Evolutionary conservation across 2,113 vertebrate genomes (phyloP), one percentile per base, ranked within the genome.

Genomic region (Elephantulus edwardii): DNA sequence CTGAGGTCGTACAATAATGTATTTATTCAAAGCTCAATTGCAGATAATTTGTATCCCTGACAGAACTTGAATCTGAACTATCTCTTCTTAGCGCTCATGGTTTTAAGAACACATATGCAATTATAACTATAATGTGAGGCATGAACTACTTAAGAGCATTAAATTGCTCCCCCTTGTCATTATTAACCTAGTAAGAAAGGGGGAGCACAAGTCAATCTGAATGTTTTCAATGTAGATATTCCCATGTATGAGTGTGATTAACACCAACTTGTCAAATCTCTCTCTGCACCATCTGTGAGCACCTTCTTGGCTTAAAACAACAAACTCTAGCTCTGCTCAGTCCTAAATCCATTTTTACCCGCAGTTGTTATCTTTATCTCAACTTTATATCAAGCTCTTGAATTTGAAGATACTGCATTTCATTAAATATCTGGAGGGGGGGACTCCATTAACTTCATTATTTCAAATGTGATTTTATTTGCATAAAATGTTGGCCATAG

Each of bases 251-350:
- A 94, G 96, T 96, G 97, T 96, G 95, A 98, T 97, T 98, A 97
- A 92, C 98, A 97, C 95, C 79, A 93, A 96, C 96, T 95, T 97
- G 98, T 95, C 96, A 98, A 97, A 97, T 98, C 96, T 97, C 97
- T 97, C 98, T 97, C 97, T 97, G 92, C 95, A 95, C 98, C 98
- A 98, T 98, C 97, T 98, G 98, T 97, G 98, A 97, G 89, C 95
- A 97, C 97, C 96, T 96, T 95, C 95, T 94, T 94, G 95, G 96
- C 97, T 97, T 97, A 96, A 95, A 97, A 96, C 95, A 97, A 97
- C 97, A 97, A 94, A 94, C 38, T 30, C 91, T 54, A 76, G 50
- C 52, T 94, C 96, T 97, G 96, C 94, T 97, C 95, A 94, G 89
- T 42, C 96, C 82, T 91, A 62, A 95, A 95, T 95, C 95, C 95